phyloP scores from a whole-genome alignment of 2,888 invertebrate species.

The Clunio marinus region DNA sequence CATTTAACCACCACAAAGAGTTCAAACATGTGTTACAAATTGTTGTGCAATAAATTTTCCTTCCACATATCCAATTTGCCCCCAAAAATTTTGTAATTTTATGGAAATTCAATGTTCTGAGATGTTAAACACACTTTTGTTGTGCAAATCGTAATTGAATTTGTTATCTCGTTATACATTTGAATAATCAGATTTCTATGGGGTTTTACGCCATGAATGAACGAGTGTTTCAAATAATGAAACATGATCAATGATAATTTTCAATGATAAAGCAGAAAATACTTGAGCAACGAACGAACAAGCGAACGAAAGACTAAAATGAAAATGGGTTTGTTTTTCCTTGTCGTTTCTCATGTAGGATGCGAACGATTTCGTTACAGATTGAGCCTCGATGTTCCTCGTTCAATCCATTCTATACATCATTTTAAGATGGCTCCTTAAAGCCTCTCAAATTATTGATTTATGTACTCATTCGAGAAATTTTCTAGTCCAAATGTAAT shows the following conservation, averaged over 20 bases:
- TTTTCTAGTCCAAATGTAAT: neutral
- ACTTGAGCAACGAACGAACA: neutral
- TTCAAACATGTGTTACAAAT: conserved; percentile 4
- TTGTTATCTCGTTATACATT: conserved; percentile 25
- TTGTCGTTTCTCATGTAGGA: neutral
- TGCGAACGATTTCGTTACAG: neutral
- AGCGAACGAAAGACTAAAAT: conserved; percentile 4
- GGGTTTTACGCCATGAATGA: conserved; percentile 2
- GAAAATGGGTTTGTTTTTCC: conserved; percentile 19
- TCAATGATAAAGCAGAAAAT: conserved; percentile 20
- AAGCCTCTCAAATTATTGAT: neutral
- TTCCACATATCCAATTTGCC: conserved; percentile 9
- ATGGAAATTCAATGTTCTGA: conserved; percentile 28
- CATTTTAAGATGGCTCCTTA: conserved; percentile 10
- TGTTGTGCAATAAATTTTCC: conserved; percentile 14
- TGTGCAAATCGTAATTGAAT: conserved; percentile 25
- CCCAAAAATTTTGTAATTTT: conserved; percentile 15
- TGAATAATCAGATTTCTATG: conserved; percentile 22
- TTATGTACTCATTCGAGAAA: neutral
- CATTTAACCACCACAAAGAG: neutral
- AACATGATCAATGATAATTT: conserved; percentile 31
- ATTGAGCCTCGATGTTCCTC: neutral
- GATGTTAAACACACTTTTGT: conserved; percentile 29
- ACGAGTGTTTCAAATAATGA: conserved; percentile 22
- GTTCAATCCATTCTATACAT: conserved; percentile 14